phyloP scores from a whole-genome alignment of 2,888 invertebrate species.

The Mantis religiosa region DNA sequence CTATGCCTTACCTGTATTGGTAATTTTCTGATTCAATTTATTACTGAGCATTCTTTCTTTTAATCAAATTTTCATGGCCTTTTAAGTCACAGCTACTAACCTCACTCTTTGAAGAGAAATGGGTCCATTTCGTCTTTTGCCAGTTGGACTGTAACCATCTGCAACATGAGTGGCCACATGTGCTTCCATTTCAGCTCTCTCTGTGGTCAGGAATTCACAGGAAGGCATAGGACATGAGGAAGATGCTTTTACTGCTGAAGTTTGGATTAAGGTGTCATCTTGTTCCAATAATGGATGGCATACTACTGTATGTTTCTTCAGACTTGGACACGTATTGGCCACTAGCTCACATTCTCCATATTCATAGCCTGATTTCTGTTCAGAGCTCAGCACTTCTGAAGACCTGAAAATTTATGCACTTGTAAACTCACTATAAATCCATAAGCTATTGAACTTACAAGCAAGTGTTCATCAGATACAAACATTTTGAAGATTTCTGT shows the following conservation, averaged over 20 bases:
- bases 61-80: neutral
- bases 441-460: too few relatives aligned
- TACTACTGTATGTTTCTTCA: constrained; percentile 45
- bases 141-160: constrained; percentile 46
- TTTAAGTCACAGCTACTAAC: constrained; percentile 34
- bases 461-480: too few relatives aligned
- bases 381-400: neutral
- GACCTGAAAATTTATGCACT: neutral
- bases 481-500: too few relatives aligned
- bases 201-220: constrained; percentile 41
- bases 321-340: constrained; percentile 43
- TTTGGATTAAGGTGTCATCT: constrained; percentile 29
- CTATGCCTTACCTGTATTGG: too few relatives aligned
- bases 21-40: too few relatives aligned
- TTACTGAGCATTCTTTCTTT: too few relatives aligned
- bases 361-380: constrained; percentile 43
- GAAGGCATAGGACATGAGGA: constrained; percentile 34
- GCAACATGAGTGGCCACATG: constrained; percentile 46
- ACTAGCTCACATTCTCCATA: constrained; percentile 46
- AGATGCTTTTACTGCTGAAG: constrained; percentile 30
- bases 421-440: too few relatives aligned
- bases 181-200: constrained; percentile 46
- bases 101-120: constrained; percentile 48
- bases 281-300: constrained; percentile 39
- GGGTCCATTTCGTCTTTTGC: constrained; percentile 40